Percentiles rank a stretch among this genome's conserved stretches.
These are phyloP conservation scores for Festucalex cinctus DNA, from an alignment of 2,113 vertebrate species.

Conservation along the genomic window DNA sequence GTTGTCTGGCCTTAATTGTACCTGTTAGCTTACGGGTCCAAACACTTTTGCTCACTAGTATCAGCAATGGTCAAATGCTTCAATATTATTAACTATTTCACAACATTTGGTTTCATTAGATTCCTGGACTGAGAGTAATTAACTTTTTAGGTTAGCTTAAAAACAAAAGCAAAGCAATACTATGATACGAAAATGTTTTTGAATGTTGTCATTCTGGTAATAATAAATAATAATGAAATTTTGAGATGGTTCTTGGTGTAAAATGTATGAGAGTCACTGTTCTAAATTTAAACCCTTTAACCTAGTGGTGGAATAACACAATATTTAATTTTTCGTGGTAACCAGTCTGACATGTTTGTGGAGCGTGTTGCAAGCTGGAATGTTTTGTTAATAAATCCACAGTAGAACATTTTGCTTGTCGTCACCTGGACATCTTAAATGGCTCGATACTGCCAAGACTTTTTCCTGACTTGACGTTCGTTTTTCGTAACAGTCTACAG, in stretches of 20 bases:
- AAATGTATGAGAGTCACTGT: not conserved
- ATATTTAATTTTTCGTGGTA: not conserved
- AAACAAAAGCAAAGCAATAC: too few relatives aligned
- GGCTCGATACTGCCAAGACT: not conserved
- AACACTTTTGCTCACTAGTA: constrained; percentile 1
- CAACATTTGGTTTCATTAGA: not conserved
- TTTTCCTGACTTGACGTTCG: not conserved
- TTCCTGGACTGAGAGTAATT: not conserved
- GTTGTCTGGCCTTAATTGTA: constrained; percentile 12
- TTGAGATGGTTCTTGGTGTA: not conserved
- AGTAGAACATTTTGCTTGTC: constrained; percentile 1
- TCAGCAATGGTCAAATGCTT: not conserved
- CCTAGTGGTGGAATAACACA: not conserved
- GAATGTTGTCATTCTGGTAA: too few relatives aligned
- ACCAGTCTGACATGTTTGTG: not conserved
- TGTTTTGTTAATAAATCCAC: not conserved
- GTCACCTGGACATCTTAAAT: constrained; percentile 14
- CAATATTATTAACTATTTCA: too few relatives aligned
- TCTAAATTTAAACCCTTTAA: not conserved
- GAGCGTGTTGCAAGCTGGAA: not conserved
- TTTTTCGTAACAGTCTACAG: constrained; percentile 8
- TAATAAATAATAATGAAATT: too few relatives aligned
- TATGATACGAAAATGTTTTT: too few relatives aligned
- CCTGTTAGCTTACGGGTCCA: not conserved
- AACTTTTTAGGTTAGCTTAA: not conserved